phyloP scores from a whole-genome alignment of 2,888 invertebrate species.

The Amorpha juglandis region DNA sequence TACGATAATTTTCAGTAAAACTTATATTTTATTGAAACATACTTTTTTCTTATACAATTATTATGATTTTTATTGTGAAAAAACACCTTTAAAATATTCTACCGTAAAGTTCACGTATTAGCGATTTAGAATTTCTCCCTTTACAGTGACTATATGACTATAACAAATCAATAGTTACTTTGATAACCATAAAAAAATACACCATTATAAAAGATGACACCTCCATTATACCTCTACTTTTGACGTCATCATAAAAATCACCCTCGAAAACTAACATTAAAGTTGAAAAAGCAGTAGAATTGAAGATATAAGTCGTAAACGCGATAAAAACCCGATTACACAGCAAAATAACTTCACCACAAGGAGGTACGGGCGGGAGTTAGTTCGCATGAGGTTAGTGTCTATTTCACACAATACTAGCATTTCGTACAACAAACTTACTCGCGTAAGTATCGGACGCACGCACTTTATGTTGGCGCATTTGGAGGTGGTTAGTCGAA shows the following conservation, averaged over 20 bases:
- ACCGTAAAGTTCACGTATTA: too few species aligned
- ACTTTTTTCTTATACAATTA: too few species aligned
- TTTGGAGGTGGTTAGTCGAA: slow-evolving; percentile 36
- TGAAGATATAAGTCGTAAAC: slow-evolving; percentile 23
- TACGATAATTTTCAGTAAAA: too few species aligned
- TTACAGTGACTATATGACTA: too few species aligned
- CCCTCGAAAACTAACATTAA: slow-evolving; percentile 19
- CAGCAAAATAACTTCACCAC: slow-evolving; percentile 6
- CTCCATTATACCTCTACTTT: background rate
- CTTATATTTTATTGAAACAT: too few species aligned
- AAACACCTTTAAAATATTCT: too few species aligned
- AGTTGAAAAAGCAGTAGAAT: slow-evolving; percentile 8
- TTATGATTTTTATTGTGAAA: too few species aligned
- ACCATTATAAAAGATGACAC: background rate
- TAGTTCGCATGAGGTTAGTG: slow-evolving; percentile 47
- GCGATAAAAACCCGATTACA: slow-evolving; percentile 44
- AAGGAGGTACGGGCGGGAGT: slow-evolving; percentile 40
- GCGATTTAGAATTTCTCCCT: too few species aligned
- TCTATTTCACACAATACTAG: slow-evolving; percentile 64
- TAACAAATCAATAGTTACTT: too few species aligned
- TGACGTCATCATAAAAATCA: slow-evolving; percentile 4
- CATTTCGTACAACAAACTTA: slow-evolving; percentile 52
- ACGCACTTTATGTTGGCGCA: slow-evolving; percentile 56
- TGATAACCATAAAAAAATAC: too few species aligned
- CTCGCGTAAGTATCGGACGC: slow-evolving; percentile 56